Base-by-base conservation (phyloP, 2,797 vertebrate species). In the Cetoscarus ocellatus region DNA sequence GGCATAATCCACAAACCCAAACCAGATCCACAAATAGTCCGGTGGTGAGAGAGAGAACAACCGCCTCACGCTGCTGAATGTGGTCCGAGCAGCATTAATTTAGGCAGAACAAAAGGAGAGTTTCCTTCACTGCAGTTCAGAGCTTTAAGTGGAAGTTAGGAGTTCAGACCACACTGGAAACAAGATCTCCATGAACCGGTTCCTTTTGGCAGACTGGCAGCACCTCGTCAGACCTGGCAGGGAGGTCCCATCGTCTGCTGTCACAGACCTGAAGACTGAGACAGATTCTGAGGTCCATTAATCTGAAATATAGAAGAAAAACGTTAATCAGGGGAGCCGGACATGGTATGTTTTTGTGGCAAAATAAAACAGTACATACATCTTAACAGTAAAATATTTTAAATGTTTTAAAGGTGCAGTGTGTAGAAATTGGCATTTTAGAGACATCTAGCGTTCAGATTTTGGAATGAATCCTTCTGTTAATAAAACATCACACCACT, bases 211-310 rank as follows among this genome's bases (percentile, higher is more conserved):
- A n/a, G 38, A 56, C 42, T 36, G 56, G 27, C 56, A 44, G 15
- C 55, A 43, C 43, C 38, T 52, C n/a, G 5, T 43, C 34, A 12
- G 14, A 18, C 45, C 44, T 7, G 3, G 18, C 12, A 49, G 7
- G 60, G 50, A 43, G 27, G 55, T 62, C 44, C 9, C 15, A 57
- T 10, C 64, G 44, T 63, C 15, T 73, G 45, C 79, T 11, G 79
- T 98, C 94, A 98, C 88, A 97, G 94, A 71, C 95, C 88, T 57
- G 96, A 96, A n/a, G 96, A 92, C 47, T 94, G 94, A 18, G 94
- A 91, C 1, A 91, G 84, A 62, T 86, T 95, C 84, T 95, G 93
- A 44, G 95, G 94, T 83, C 96, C 95, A 1, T 97, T 98, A 89
- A 97, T 93, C 97, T 99, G 90, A 65, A 84, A 69, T 42, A 44